Evolutionary conservation across 2,888 invertebrate species (phyloP).

Genomic region (Sphinx pinastri): DNA sequence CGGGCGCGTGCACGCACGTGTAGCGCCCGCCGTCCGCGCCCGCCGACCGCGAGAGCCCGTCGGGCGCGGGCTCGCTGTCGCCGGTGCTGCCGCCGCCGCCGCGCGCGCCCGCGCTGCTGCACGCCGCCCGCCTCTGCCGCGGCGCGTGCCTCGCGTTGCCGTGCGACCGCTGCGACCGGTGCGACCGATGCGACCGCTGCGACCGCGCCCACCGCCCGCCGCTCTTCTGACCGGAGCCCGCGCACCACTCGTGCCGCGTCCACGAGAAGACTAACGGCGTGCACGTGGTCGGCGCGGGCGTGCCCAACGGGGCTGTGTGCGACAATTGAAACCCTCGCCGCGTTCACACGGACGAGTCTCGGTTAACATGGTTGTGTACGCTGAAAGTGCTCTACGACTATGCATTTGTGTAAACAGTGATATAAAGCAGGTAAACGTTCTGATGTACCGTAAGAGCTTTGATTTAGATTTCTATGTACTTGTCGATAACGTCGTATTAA

Average conservation of each 20-base stretch:
- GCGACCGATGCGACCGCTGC: slow-evolving; percentile 56
- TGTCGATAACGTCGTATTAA: slow-evolving; percentile 28
- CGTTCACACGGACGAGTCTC: slow-evolving; percentile 31
- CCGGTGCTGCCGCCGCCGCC: slow-evolving; percentile 70
- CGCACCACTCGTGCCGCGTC: slow-evolving; percentile 64
- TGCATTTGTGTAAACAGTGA: slow-evolving; percentile 59
- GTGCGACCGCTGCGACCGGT: slow-evolving; percentile 55
- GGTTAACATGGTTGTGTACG: slow-evolving; percentile 52
- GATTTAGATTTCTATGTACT: slow-evolving; percentile 67
- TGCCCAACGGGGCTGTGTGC: slow-evolving; percentile 69
- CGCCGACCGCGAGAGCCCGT: slow-evolving; percentile 64
- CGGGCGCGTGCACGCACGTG: slow-evolving; percentile 85
- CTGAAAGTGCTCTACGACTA: slow-evolving; percentile 54
- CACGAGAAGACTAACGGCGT: slow-evolving; percentile 76
- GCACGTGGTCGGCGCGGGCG: slow-evolving; percentile 64
- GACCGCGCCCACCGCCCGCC: slow-evolving; percentile 56
- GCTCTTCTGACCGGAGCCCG: slow-evolving; percentile 66
- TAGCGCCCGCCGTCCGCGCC: slow-evolving; percentile 80
- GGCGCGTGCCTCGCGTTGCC: slow-evolving; percentile 67
- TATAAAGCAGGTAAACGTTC: slow-evolving; percentile 67
- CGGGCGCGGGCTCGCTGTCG: slow-evolving; percentile 67
- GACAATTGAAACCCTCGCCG: slow-evolving; percentile 43
- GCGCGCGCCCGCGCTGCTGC: slow-evolving; percentile 64
- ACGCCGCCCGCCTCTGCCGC: slow-evolving; percentile 70
- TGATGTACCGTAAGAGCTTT: slow-evolving; percentile 73